Base-by-base conservation (phyloP, 1,140 invertebrate species). In the Babylonia areolata region DNA sequence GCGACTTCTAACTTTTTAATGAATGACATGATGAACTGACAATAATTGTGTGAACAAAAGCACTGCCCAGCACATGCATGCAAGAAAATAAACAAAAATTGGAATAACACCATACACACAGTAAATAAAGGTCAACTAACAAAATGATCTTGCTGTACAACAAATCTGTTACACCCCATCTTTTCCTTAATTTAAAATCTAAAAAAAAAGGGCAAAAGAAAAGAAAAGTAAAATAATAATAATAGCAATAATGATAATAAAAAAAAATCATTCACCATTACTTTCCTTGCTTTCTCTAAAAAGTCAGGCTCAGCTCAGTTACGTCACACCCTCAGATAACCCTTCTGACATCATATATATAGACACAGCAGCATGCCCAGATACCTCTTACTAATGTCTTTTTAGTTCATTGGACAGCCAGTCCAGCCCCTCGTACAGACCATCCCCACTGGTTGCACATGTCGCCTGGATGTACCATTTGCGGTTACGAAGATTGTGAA, bases 401-500 rank as follows among this genome's bases (percentile, higher is more conserved):
- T 93, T 93, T 31, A 94, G 86, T 78, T 87, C 94, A 96, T 98
- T 99, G 94, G 98, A 99, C 91, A 99, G 97, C 98, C 98, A 99
- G 95, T 99, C 98, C 85, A 99, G 96, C 91, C 98, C 98, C 95
- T 99, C 99, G 95, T 99, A 99, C 87, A 99, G 96, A 89, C 99
- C 98, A 95, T 99, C 97, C 85, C 98, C 98, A 94, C 97, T 98
- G 85, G 98, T 99, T 93, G 98, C 98, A 96, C 98, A 99, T 90
- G 98, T 99, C 91, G 98, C 97, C 95, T 99, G 98, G 93, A 99
- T 99, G 95, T 99, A 99, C 98, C 98, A 99, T 35, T 87, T 84
- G 79, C 91, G 85, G 64, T 98, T 98, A 88, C 97, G 96, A 89
- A 99, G 95, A 85, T 95, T 84, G 78, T 99, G 98, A 92, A 99